A percentile compares a stretch with the other conserved stretches of the same genome.
phyloP scores from a whole-genome alignment of 2,113 vertebrate genomes.

The Dendropsophus ebraccatus region DNA sequence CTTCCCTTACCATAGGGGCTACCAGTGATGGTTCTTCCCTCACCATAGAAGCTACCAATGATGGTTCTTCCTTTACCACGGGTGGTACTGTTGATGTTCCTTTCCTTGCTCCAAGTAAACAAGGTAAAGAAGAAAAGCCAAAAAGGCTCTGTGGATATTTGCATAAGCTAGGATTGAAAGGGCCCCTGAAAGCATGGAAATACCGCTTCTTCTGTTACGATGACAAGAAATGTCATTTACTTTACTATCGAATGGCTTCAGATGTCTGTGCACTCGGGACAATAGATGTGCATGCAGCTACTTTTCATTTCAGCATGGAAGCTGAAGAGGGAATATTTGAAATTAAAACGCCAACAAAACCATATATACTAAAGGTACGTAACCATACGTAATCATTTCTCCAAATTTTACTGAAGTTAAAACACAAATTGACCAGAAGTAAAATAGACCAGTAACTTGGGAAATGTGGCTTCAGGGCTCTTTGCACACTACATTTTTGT shows the following conservation, averaged over 20 bases:
- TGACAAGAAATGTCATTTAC: conserved; percentile 82
- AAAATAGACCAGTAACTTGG: background rate
- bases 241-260: conserved; percentile 88
- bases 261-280: conserved; percentile 85
- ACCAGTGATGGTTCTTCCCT: too few relatives aligned
- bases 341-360: conserved; percentile 84
- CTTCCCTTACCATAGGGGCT: too few relatives aligned
- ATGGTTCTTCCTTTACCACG: too few relatives aligned
- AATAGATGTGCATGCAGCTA: conserved; percentile 78
- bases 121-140: conserved; percentile 45
- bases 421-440: background rate
- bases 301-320: conserved; percentile 81
- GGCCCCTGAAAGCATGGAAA: conserved; percentile 90
- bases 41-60: too few relatives aligned
- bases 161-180: conserved; percentile 83
- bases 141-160: conserved; percentile 89
- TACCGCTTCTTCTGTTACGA: conserved; percentile 91
- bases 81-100: background rate
- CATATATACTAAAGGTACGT: conserved; percentile 86
- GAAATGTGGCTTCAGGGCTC: too few relatives aligned
- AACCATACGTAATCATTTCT: background rate
- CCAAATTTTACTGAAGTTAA: background rate
- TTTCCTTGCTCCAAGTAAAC: conserved; percentile 42
- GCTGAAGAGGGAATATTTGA: conserved; percentile 86
- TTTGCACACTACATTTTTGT: too few relatives aligned